Conservation (phyloP, 1,140 invertebrate genomes). For the Platyura marginata region DNA sequence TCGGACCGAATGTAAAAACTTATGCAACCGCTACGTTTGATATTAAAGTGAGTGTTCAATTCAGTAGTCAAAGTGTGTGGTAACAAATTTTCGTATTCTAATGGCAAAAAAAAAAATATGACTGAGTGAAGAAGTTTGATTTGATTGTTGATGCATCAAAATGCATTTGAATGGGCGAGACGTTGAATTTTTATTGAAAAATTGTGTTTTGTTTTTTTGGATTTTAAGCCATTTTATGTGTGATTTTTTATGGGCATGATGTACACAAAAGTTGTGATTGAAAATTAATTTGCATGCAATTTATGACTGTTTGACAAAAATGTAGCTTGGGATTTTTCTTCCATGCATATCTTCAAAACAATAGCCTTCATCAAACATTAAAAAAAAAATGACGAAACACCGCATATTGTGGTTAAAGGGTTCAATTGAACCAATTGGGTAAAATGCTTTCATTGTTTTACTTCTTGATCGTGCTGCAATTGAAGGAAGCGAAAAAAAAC, state of each 20-base stretch:
- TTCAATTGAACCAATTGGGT: too few relatives aligned
- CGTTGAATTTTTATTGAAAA: not conserved
- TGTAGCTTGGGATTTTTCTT: too few relatives aligned
- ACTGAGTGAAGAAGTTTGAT: not conserved
- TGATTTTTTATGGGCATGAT: not conserved
- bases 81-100: constrained; percentile 7
- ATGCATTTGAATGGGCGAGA: not conserved
- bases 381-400: too few relatives aligned
- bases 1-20: constrained; percentile 17
- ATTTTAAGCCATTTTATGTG: constrained; percentile 4
- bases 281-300: too few relatives aligned
- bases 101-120: constrained; percentile 1
- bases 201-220: not conserved
- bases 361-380: too few relatives aligned
- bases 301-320: too few relatives aligned
- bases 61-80: constrained; percentile 5
- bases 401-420: too few relatives aligned
- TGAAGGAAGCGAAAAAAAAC: too few relatives aligned
- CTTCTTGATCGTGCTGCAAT: too few relatives aligned
- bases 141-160: not conserved
- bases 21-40: constrained; percentile 20
- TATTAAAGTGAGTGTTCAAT: constrained; percentile 13
- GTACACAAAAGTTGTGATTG: too few relatives aligned
- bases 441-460: too few relatives aligned
- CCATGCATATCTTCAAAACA: too few relatives aligned